Evolutionary conservation across 2,888 invertebrate genomes (phyloP).

Genomic region (Mimas tiliae): DNA sequence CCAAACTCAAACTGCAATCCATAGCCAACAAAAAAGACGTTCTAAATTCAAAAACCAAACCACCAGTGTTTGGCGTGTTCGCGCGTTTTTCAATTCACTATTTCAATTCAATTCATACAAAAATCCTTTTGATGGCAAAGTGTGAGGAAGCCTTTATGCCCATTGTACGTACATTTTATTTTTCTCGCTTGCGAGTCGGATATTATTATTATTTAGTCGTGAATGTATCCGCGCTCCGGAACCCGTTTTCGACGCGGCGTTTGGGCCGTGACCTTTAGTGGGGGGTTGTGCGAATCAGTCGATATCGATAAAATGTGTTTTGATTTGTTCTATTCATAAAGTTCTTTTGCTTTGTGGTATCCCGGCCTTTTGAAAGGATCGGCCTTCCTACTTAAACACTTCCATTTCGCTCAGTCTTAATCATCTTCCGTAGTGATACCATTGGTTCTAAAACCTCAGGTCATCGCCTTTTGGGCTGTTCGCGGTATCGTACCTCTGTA

Average conservation of each 20-base stretch:
- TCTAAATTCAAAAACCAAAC: slow-evolving; percentile 57
- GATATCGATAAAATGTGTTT: slow-evolving; percentile 40
- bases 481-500: too few species aligned
- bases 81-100: slow-evolving; percentile 24
- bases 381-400: too few species aligned
- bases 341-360: background rate
- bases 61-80: slow-evolving; percentile 38
- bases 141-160: slow-evolving; percentile 53
- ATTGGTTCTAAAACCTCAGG: too few species aligned
- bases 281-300: slow-evolving; percentile 41
- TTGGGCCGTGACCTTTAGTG: slow-evolving; percentile 81
- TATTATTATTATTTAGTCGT: slow-evolving; percentile 73
- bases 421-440: too few species aligned
- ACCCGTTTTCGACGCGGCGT: slow-evolving; percentile 71
- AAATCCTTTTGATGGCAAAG: slow-evolving; percentile 47
- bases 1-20: slow-evolving; percentile 21
- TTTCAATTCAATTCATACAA: slow-evolving; percentile 42
- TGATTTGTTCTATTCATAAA: background rate
- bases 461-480: too few species aligned
- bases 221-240: slow-evolving; percentile 61
- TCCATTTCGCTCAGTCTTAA: too few species aligned
- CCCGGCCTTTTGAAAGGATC: too few species aligned
- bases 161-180: slow-evolving; percentile 56
- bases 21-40: slow-evolving; percentile 37
- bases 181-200: slow-evolving; percentile 56